A percentile compares a stretch with the other conserved stretches of the same genome.
Evolutionary conservation across 2,113 vertebrate species (phyloP).

Genomic region (Actenoides hombroni): DNA sequence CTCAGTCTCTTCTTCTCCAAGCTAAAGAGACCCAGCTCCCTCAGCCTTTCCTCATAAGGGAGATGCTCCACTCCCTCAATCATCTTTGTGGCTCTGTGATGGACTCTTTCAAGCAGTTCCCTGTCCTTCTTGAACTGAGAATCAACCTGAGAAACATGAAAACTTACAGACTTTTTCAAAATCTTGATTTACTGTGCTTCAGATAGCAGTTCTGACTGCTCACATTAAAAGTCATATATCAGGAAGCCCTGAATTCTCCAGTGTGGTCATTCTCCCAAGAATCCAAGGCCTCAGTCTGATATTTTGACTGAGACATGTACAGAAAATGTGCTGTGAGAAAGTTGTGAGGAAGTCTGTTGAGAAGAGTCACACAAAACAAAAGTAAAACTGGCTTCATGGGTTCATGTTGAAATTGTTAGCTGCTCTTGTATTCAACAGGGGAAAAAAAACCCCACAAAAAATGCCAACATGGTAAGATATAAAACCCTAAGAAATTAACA

Average conservation of each 20-base stretch:
- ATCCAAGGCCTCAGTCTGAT: not conserved
- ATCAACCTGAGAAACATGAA: not conserved
- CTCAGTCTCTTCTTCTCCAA: too few relatives aligned
- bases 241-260: not conserved
- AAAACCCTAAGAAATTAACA: not conserved
- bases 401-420: not conserved
- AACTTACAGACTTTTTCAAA: not conserved
- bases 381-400: not conserved
- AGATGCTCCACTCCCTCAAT: too few relatives aligned
- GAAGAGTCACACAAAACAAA: not conserved
- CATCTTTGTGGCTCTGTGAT: too few relatives aligned
- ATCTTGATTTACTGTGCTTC: not conserved
- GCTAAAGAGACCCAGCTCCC: too few relatives aligned
- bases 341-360: not conserved
- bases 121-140: too few relatives aligned
- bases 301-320: too few relatives aligned
- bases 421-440: not conserved
- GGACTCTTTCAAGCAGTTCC: too few relatives aligned
- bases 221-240: not conserved
- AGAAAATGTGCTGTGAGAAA: not conserved
- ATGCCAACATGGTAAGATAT: rapidly evolving
- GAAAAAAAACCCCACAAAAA: too few relatives aligned
- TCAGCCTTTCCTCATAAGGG: too few relatives aligned
- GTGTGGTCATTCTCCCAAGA: not conserved
- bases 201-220: not conserved